Conservation (phyloP, 2,888 invertebrate genomes). For the Rhingia campestris region DNA sequence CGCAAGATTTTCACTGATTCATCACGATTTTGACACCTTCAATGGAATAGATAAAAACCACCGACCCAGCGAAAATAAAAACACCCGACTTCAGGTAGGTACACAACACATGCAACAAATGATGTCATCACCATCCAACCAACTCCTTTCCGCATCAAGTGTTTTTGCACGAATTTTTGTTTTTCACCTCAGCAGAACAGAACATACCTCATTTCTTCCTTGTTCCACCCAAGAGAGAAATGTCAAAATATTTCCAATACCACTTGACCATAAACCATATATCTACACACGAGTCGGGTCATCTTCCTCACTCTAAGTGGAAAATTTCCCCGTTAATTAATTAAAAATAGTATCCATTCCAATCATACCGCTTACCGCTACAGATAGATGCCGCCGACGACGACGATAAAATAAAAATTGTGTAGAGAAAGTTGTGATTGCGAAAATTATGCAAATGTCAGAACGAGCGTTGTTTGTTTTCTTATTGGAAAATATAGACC, state of each 20-base stretch:
- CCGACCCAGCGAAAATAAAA: constrained; percentile 3
- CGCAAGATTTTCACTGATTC: no score
- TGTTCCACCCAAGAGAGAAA: constrained; percentile 20
- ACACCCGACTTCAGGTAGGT: constrained; percentile 5
- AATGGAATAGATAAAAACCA: constrained; percentile 13
- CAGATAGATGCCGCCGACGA: constrained; percentile 18
- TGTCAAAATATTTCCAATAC: constrained; percentile 44
- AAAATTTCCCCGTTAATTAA: constrained; percentile 52
- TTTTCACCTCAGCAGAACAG: constrained; percentile 21
- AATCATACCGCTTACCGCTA: constrained; percentile 41
- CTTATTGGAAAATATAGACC: neutral
- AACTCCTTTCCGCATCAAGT: neutral
- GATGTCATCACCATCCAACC: constrained; percentile 50
- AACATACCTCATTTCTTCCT: constrained; percentile 14
- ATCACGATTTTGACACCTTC: neutral
- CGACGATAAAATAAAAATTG: neutral
- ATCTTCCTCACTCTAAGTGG: constrained; percentile 58
- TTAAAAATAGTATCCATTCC: constrained; percentile 21
- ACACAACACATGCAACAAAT: constrained; percentile 58
- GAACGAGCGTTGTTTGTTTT: constrained; percentile 3
- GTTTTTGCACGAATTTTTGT: constrained; percentile 6
- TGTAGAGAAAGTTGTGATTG: constrained; percentile 52
- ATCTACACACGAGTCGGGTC: constrained; percentile 50
- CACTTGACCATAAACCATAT: constrained; percentile 11
- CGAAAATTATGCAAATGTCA: constrained; percentile 65